Conservation (phyloP, 2,113 vertebrate species). For the Xiphophorus maculatus region DNA sequence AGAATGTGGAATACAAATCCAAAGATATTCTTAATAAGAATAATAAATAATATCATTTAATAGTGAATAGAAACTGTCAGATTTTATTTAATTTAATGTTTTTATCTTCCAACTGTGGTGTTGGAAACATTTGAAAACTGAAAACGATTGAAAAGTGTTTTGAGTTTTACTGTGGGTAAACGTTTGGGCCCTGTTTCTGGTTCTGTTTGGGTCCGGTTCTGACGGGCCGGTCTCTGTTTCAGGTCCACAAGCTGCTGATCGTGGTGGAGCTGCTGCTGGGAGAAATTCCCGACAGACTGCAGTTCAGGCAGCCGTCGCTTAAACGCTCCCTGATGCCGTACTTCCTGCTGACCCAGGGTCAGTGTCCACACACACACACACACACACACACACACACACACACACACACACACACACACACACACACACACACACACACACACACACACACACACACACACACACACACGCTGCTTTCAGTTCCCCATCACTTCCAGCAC, state of each 20-base stretch:
- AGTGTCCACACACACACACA: neutral
- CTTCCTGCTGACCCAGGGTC: slow-evolving; percentile 97
- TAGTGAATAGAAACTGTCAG: no score
- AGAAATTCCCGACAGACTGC: slow-evolving; percentile 96
- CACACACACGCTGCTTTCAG: no score
- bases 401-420: neutral
- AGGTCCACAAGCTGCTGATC: slow-evolving; percentile 97
- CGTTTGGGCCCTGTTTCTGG: no score
- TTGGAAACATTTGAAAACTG: no score
- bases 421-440: neutral
- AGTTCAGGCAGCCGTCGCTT: slow-evolving; percentile 96
- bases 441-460: neutral
- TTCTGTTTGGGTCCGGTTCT: neutral
- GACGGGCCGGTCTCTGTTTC: slow-evolving; percentile 1
- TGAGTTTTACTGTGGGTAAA: no score
- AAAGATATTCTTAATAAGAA: no score
- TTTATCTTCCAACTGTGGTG: no score
- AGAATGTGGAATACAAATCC: no score
- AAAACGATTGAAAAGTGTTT: no score
- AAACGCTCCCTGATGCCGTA: slow-evolving; percentile 98
- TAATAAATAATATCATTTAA: no score
- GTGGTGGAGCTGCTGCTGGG: slow-evolving; percentile 95
- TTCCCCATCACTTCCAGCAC: no score
- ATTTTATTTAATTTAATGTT: no score
- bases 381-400: neutral